phyloP scores from a whole-genome alignment of 2,888 invertebrate species.

The Rhogogaster chlorosoma region DNA sequence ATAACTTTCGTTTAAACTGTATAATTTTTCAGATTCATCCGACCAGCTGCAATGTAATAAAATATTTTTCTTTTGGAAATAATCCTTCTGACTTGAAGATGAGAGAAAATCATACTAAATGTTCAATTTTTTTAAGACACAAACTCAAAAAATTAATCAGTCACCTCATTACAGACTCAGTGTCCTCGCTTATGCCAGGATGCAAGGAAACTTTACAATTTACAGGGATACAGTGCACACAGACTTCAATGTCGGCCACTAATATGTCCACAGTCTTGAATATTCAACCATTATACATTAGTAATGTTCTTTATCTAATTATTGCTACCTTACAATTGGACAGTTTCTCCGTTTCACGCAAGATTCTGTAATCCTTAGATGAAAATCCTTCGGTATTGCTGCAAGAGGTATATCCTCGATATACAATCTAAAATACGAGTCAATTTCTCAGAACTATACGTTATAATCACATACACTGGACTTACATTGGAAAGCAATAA shows the following conservation, averaged over 20 bases:
- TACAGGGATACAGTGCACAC: constrained; percentile 52
- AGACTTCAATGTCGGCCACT: constrained; percentile 61
- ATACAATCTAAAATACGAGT: constrained; percentile 68
- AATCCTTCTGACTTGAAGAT: background rate
- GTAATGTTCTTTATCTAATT: constrained; percentile 54
- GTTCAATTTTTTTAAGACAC: background rate
- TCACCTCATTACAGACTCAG: constrained; percentile 4
- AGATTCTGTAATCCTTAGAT: constrained; percentile 59
- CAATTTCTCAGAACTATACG: constrained; percentile 32
- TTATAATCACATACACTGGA: constrained; percentile 27
- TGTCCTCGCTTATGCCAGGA: background rate
- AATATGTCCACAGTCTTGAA: constrained; percentile 63
- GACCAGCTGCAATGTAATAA: background rate
- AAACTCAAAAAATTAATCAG: background rate
- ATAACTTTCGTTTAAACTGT: background rate
- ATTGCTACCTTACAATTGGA: constrained; percentile 60
- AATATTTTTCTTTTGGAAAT: background rate
- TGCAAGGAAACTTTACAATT: background rate
- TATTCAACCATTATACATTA: constrained; percentile 28
- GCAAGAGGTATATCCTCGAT: constrained; percentile 73
- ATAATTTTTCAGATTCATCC: background rate
- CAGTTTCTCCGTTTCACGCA: constrained; percentile 59
- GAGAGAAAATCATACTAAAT: background rate
- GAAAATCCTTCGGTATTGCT: constrained; percentile 64
- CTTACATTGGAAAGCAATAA: background rate